Percentiles rank a stretch among this genome's conserved stretches.
Conservation (phyloP, 2,888 invertebrate species). For the Leptarthrus brevirostris region DNA sequence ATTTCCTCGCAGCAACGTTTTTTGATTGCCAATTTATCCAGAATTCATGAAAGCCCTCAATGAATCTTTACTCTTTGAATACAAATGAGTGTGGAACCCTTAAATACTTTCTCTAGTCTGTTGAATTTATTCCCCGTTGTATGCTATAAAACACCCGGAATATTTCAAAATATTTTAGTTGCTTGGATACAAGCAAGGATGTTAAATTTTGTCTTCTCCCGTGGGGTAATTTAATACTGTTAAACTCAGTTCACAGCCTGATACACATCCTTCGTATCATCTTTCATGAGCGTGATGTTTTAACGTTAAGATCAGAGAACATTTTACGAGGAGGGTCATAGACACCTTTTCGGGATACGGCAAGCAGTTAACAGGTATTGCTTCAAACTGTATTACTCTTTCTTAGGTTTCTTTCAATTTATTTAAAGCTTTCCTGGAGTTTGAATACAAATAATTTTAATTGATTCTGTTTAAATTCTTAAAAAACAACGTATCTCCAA, state of each 20-base stretch:
- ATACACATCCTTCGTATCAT: background rate
- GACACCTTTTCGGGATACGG: no score
- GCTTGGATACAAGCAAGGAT: conserved; percentile 8
- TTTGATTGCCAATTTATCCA: conserved; percentile 4
- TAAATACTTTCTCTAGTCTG: background rate
- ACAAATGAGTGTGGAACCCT: conserved; percentile 10
- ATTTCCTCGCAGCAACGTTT: background rate
- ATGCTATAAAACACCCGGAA: no score
- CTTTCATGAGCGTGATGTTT: background rate
- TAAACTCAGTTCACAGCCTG: no score
- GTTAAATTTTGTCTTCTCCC: background rate
- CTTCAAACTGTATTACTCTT: no score
- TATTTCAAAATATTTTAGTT: conserved; percentile 3
- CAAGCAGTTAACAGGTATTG: no score
- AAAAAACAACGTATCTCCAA: no score
- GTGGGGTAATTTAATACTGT: conserved; percentile 4
- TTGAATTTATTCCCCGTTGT: conserved; percentile 1
- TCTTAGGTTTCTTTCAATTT: no score
- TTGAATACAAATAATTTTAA: no score
- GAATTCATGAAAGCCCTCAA: background rate
- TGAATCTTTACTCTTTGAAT: background rate
- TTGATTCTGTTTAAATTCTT: no score
- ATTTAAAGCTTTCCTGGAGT: no score
- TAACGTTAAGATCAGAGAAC: no score
- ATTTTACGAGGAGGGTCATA: no score